Evolutionary conservation across 2,113 vertebrate species (phyloP).

Genomic region (Calonectris borealis): DNA sequence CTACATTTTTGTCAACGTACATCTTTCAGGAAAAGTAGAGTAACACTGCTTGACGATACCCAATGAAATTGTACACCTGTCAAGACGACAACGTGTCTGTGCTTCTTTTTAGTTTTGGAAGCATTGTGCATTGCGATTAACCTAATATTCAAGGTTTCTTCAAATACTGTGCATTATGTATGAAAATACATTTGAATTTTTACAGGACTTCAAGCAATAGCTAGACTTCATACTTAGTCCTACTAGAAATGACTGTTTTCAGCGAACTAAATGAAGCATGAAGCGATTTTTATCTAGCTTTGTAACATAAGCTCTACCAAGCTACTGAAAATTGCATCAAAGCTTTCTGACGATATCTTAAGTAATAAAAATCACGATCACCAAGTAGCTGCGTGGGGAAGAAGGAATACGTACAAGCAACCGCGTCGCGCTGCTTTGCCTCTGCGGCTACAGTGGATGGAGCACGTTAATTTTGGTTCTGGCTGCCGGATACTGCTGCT

Average conservation of each 20-base stretch:
- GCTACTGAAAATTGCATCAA: background rate
- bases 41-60: background rate
- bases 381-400: background rate
- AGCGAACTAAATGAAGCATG: rapidly evolving
- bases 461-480: background rate
- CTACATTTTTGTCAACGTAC: background rate
- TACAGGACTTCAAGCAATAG: background rate
- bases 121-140: background rate
- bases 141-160: background rate
- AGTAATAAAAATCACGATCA: background rate
- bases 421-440: constrained; percentile 7
- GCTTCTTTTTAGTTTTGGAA: background rate
- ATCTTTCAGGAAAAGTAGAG: background rate
- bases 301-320: background rate
- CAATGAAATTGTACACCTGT: background rate
- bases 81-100: background rate
- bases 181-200: background rate
- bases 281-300: background rate
- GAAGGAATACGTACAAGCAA: constrained; percentile 34
- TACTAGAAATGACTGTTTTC: background rate
- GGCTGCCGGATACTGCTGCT: background rate
- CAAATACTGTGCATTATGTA: background rate
- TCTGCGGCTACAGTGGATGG: background rate
- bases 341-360: background rate
- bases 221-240: background rate